A percentile compares a stretch with the other conserved stretches of the same genome.
phyloP scores from a whole-genome alignment of 2,888 invertebrate genomes.

The Liposcelis brunnea region DNA sequence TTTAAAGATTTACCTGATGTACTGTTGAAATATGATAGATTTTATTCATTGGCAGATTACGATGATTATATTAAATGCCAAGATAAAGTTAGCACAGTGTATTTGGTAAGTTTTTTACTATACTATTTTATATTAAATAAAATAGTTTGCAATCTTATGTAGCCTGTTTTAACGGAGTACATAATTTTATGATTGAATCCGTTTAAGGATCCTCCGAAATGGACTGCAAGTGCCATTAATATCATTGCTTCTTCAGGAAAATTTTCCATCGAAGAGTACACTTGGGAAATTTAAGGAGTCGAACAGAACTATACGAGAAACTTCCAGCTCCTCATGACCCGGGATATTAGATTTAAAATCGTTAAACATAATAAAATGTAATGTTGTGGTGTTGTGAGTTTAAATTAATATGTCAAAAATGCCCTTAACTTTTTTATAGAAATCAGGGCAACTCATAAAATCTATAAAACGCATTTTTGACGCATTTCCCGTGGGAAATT shows the following conservation, averaged over 20 bases:
- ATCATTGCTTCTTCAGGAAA: conserved; percentile 98
- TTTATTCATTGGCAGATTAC: conserved; percentile 86
- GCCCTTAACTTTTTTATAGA: too few species aligned
- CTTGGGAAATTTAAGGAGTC: conserved; percentile 90
- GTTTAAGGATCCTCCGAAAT: conserved; percentile 80
- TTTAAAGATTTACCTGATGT: conserved; percentile 83
- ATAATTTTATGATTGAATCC: too few species aligned
- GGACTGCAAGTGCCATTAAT: conserved; percentile 89
- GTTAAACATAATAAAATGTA: too few species aligned
- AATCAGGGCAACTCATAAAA: too few species aligned
- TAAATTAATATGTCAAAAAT: too few species aligned
- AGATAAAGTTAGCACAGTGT: conserved; percentile 68
- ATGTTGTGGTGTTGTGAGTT: too few species aligned
- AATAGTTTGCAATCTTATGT: too few species aligned
- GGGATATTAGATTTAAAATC: conserved; percentile 27
- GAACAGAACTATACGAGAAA: conserved; percentile 84
- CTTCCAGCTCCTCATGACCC: conserved; percentile 74
- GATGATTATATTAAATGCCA: conserved; percentile 88
- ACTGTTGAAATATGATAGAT: conserved; percentile 82
- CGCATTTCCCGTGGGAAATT: too few species aligned
- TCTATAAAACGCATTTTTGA: too few species aligned
- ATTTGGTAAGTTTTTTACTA: conserved; percentile 60
- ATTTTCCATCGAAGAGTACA: conserved; percentile 96
- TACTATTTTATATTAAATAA: too few species aligned
- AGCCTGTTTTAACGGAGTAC: too few species aligned